phyloP scores from a whole-genome alignment of 1,140 invertebrate species.

The Eueides isabella region DNA sequence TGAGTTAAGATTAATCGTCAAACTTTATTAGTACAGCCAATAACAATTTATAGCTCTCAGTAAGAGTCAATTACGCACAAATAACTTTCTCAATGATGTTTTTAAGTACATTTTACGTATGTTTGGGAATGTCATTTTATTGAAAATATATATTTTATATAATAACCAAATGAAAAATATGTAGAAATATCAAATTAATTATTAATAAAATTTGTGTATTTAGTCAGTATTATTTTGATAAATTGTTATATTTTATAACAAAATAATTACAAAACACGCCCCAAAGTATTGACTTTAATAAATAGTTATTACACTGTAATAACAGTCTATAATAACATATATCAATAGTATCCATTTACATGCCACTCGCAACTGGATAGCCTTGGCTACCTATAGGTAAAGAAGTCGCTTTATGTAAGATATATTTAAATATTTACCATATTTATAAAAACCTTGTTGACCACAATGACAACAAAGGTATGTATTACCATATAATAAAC shows the following conservation, averaged over 20 bases:
- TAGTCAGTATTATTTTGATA: constrained; percentile 2
- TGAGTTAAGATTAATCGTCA: constrained; percentile 56
- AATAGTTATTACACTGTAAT: constrained; percentile 1
- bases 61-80: constrained; percentile 70
- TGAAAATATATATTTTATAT: background rate
- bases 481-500: background rate
- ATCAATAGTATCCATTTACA: background rate
- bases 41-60: constrained; percentile 70
- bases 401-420: background rate
- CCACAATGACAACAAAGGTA: constrained; percentile 6
- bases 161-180: too few species aligned
- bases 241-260: background rate
- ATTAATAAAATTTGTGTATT: too few species aligned
- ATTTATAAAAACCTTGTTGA: background rate
- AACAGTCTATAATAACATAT: background rate
- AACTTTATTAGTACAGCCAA: constrained; percentile 69
- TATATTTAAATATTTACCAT: constrained; percentile 4
- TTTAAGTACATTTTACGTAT: background rate
- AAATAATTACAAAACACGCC: background rate
- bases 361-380: background rate
- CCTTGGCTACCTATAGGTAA: background rate
- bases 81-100: constrained; percentile 55
- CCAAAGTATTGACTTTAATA: too few species aligned
- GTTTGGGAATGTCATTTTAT: background rate
- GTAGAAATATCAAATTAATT: background rate